A percentile compares a stretch with the other conserved stretches of the same genome.
phyloP scores from a whole-genome alignment of 1,140 invertebrate genomes.

The Anagrus nilaparvatae region DNA sequence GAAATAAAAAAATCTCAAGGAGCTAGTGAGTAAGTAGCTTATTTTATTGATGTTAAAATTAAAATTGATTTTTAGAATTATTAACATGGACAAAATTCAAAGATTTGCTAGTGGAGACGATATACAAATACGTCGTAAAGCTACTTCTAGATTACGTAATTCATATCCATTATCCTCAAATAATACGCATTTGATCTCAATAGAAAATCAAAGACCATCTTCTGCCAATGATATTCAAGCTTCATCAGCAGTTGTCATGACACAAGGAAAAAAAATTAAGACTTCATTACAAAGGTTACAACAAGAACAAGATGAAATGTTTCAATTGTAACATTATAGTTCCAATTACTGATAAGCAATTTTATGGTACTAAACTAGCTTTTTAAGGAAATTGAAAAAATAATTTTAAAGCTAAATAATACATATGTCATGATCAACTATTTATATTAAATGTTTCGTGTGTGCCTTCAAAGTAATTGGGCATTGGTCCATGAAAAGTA shows the following conservation, averaged over 20 bases:
- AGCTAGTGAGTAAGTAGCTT: conserved; percentile 62
- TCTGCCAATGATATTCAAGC: conserved; percentile 34
- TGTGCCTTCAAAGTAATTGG: not conserved
- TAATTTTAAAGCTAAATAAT: no score
- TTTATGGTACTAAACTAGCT: conserved; percentile 12
- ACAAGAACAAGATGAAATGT: conserved; percentile 77
- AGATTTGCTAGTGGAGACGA: conserved; percentile 48
- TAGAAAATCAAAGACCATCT: conserved; percentile 30
- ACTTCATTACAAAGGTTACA: conserved; percentile 69
- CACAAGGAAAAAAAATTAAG: conserved; percentile 65
- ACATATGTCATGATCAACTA: no score
- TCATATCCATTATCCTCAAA: conserved; percentile 36
- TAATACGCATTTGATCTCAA: conserved; percentile 21
- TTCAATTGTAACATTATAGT: conserved; percentile 80
- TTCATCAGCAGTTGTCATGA: conserved; percentile 57
- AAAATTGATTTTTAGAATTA: conserved; percentile 39
- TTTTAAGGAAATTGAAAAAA: conserved; percentile 19
- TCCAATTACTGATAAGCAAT: conserved; percentile 19
- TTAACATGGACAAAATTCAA: conserved; percentile 42
- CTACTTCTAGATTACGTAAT: conserved; percentile 45
- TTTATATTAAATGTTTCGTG: not conserved
- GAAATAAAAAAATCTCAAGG: conserved; percentile 72
- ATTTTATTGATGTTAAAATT: conserved; percentile 8
- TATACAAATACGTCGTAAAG: conserved; percentile 41
- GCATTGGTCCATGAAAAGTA: not conserved